A percentile compares a stretch with the other conserved stretches of the same genome.
Conservation (phyloP, 53 echinoderm and acorn worm species). For the Mesocentrotus franciscanus region DNA sequence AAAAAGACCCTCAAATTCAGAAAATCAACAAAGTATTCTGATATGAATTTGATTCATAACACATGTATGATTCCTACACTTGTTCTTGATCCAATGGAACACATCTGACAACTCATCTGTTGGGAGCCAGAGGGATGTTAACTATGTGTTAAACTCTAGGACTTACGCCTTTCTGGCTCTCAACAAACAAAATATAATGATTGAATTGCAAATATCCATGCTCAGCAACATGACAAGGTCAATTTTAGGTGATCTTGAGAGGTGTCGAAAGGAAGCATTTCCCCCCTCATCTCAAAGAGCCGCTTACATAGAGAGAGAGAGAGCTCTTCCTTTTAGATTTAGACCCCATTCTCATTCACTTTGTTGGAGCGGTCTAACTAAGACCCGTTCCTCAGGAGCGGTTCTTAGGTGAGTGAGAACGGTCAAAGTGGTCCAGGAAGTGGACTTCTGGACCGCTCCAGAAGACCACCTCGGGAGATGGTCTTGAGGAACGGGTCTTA, state of each 20-base stretch:
- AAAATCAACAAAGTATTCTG: background rate
- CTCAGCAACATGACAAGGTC: slow-evolving; percentile 12
- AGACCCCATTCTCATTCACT: no score
- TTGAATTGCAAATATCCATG: slow-evolving; percentile 12
- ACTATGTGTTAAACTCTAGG: no score
- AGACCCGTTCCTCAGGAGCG: no score
- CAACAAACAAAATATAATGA: background rate
- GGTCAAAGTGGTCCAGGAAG: no score
- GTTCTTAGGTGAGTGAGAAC: no score
- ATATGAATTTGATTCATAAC: background rate
- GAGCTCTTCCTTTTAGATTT: background rate
- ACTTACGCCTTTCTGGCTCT: no score
- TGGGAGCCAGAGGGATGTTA: no score
- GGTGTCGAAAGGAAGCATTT: slow-evolving; percentile 10
- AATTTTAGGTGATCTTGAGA: slow-evolving; percentile 17
- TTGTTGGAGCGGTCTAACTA: no score
- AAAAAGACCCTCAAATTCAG: background rate
- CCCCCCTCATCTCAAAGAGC: background rate
- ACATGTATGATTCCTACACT: background rate
- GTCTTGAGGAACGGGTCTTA: no score
- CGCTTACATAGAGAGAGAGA: background rate
- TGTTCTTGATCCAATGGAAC: background rate
- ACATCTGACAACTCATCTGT: background rate
- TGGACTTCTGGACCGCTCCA: no score
- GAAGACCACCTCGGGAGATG: no score